These are phyloP conservation scores for Anolis apletophallus DNA, from an alignment of 2,797 vertebrate species.

Conservation along the genomic window DNA sequence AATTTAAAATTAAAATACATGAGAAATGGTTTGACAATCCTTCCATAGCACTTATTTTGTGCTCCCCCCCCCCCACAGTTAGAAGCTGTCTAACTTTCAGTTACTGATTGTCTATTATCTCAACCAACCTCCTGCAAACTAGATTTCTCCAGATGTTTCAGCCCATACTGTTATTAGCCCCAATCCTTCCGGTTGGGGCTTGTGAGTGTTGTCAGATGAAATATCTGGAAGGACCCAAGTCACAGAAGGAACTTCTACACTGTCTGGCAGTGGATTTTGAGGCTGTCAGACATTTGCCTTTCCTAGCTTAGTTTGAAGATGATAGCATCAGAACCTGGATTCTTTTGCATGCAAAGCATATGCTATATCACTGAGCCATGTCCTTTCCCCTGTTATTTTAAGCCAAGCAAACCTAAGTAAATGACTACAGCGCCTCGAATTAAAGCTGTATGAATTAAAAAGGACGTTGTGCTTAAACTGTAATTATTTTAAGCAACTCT, in stretches of 20 bases:
- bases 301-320: background rate
- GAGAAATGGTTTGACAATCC: background rate
- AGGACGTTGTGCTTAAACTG: slow-evolving; percentile 39
- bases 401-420: slow-evolving; percentile 28
- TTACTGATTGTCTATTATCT: background rate
- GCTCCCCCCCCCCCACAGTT: background rate
- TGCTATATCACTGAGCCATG: background rate
- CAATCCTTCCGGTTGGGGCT: background rate
- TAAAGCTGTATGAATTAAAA: background rate
- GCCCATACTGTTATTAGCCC: background rate
- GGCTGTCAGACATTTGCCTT: background rate
- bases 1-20: background rate
- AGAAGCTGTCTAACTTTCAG: background rate
- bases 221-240: background rate
- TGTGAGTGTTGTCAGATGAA: background rate
- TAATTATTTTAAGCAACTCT: slow-evolving; percentile 36
- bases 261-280: background rate
- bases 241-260: background rate
- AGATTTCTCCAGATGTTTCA: background rate
- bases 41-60: background rate
- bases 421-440: background rate
- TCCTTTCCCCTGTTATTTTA: slow-evolving; percentile 21
- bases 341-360: background rate
- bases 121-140: background rate
- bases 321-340: background rate